Conservation (phyloP, 2,797 vertebrate genomes). For the Scleropages formosus region DNA sequence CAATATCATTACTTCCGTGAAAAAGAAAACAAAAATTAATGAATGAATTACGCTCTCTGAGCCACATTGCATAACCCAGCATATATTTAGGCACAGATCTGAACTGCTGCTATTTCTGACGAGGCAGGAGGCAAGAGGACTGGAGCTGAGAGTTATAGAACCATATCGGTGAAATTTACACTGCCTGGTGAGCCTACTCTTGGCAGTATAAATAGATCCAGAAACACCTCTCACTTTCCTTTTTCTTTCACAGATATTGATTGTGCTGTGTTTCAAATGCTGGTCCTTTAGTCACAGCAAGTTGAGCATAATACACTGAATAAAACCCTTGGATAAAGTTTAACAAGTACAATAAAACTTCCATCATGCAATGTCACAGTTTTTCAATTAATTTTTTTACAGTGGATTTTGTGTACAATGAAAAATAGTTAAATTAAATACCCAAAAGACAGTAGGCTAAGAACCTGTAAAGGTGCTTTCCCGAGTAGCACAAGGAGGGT, state of each 20-base stretch:
- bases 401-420: too few relatives aligned
- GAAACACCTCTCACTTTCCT: conserved; percentile 19
- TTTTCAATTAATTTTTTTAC: too few relatives aligned
- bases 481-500: too few relatives aligned
- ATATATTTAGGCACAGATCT: conserved; percentile 41
- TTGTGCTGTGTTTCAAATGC: conserved; percentile 33
- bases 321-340: not conserved
- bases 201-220: conserved; percentile 25
- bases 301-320: conserved; percentile 34
- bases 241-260: conserved; percentile 30
- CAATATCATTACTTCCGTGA: conserved; percentile 57
- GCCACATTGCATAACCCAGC: conserved; percentile 36
- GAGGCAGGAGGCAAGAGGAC: conserved; percentile 24
- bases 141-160: conserved; percentile 23
- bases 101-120: conserved; percentile 35
- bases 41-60: conserved; percentile 35
- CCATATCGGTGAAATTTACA: conserved; percentile 28
- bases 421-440: too few relatives aligned
- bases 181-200: conserved; percentile 26
- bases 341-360: too few relatives aligned
- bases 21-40: conserved; percentile 37
- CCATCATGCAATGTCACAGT: too few relatives aligned
- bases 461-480: too few relatives aligned
- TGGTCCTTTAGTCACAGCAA: conserved; percentile 5
- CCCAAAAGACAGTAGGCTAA: too few relatives aligned